phyloP scores from a whole-genome alignment of 1,140 invertebrate genomes.

The Nephotettix cincticeps region DNA sequence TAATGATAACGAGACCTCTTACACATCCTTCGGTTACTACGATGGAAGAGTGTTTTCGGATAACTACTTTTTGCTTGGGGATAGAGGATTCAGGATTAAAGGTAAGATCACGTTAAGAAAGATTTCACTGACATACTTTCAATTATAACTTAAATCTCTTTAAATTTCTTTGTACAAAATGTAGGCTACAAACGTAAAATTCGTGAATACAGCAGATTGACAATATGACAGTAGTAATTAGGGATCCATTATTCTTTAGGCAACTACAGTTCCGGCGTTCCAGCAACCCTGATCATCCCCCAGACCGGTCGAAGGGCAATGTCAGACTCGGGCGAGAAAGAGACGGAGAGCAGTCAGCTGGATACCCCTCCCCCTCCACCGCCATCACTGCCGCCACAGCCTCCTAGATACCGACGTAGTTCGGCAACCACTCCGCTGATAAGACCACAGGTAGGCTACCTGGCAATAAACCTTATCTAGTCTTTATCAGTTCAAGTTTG shows the following conservation, averaged over 20 bases:
- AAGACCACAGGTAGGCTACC: not conserved
- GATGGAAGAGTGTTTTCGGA: slow-evolving; percentile 40
- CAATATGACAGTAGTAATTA: too few species aligned
- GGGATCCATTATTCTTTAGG: not conserved
- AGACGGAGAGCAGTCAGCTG: slow-evolving; percentile 23
- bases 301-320: slow-evolving; percentile 39
- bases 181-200: too few species aligned
- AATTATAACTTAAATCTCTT: too few species aligned
- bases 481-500: too few species aligned
- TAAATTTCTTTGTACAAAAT: too few species aligned
- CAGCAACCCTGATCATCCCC: slow-evolving; percentile 37
- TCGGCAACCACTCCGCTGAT: not conserved
- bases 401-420: not conserved
- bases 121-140: too few species aligned
- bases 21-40: slow-evolving; percentile 33
- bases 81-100: slow-evolving; percentile 27
- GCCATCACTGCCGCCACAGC: slow-evolving; percentile 5
- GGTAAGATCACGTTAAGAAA: too few species aligned
- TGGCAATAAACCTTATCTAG: too few species aligned
- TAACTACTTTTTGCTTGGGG: slow-evolving; percentile 37
- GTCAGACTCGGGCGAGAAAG: slow-evolving; percentile 36
- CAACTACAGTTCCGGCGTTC: slow-evolving; percentile 31
- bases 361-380: slow-evolving; percentile 10
- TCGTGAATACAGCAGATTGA: too few species aligned
- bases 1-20: slow-evolving; percentile 32